Evolutionary conservation across 2,797 vertebrate species (phyloP).

Genomic region (Phylloscopus collybita): DNA sequence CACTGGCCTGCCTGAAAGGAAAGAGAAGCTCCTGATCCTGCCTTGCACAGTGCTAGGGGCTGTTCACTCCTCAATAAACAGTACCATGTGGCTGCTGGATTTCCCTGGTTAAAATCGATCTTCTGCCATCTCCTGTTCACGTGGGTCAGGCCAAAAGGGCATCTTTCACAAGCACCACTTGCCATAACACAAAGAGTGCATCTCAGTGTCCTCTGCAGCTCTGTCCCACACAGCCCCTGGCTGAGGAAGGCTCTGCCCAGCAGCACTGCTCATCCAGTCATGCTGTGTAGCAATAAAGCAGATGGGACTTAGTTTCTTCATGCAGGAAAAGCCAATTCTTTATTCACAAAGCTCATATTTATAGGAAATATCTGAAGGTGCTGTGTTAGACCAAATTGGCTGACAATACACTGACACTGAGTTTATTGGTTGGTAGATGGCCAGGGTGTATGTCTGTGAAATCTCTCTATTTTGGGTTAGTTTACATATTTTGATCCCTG

Average conservation of each 20-base stretch:
- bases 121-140: neutral
- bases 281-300: neutral
- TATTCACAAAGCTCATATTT: neutral
- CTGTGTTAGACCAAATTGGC: neutral
- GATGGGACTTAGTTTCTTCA: neutral
- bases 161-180: neutral
- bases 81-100: neutral
- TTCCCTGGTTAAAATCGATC: neutral
- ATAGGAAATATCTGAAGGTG: neutral
- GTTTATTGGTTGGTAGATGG: neutral
- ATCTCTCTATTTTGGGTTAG: neutral
- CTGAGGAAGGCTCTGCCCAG: neutral
- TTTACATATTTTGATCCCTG: neutral
- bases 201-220: neutral
- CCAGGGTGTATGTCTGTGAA: no score
- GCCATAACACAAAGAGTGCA: neutral
- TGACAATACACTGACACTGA: neutral
- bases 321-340: neutral
- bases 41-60: no score
- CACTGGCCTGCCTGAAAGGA: neutral
- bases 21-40: neutral
- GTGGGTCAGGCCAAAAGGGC: no score
- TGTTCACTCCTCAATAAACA: neutral
- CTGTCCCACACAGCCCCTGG: neutral
- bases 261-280: accelerated